These are phyloP conservation scores for Flexamia atlantica DNA, from an alignment of 2,888 invertebrate genomes.

Conservation along the genomic window DNA sequence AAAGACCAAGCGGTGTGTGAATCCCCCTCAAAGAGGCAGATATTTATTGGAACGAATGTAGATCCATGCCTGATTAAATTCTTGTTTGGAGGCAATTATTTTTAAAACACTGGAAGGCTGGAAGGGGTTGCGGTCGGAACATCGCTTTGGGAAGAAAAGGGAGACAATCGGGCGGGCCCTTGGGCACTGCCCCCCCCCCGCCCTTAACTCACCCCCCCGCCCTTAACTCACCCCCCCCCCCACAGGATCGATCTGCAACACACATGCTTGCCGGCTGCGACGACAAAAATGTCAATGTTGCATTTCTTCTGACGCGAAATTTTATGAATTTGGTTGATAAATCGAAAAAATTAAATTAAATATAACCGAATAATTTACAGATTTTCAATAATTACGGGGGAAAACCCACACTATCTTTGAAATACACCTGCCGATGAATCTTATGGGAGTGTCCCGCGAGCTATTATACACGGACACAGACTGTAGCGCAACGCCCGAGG, in stretches of 20 bases:
- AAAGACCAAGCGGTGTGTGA: slow-evolving; percentile 38
- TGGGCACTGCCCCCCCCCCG: not conserved
- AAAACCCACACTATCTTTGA: too few species aligned
- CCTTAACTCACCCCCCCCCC: slow-evolving; percentile 5
- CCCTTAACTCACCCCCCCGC: slow-evolving; percentile 17
- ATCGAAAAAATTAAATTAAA: too few species aligned
- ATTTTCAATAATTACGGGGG: too few species aligned
- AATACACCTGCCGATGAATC: too few species aligned
- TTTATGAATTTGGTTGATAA: too few species aligned
- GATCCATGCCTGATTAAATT: slow-evolving; percentile 49
- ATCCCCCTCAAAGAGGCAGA: slow-evolving; percentile 38
- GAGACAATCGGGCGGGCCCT: slow-evolving; percentile 50
- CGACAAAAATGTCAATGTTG: not conserved
- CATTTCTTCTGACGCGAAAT: not conserved
- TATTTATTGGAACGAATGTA: slow-evolving; percentile 51
- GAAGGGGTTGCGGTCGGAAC: slow-evolving; percentile 42
- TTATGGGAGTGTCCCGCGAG: too few species aligned
- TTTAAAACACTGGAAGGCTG: slow-evolving; percentile 57
- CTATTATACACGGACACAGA: too few species aligned
- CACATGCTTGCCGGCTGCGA: not conserved
- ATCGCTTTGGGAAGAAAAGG: slow-evolving; percentile 54
- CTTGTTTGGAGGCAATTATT: slow-evolving; percentile 54
- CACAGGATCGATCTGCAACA: slow-evolving; percentile 29
- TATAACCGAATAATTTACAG: too few species aligned
- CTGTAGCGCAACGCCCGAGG: too few species aligned